A percentile compares a stretch with the other conserved stretches of the same genome.
These are phyloP conservation scores for Oligia strigilis DNA, from an alignment of 2,888 invertebrate genomes.

Conservation along the genomic window DNA sequence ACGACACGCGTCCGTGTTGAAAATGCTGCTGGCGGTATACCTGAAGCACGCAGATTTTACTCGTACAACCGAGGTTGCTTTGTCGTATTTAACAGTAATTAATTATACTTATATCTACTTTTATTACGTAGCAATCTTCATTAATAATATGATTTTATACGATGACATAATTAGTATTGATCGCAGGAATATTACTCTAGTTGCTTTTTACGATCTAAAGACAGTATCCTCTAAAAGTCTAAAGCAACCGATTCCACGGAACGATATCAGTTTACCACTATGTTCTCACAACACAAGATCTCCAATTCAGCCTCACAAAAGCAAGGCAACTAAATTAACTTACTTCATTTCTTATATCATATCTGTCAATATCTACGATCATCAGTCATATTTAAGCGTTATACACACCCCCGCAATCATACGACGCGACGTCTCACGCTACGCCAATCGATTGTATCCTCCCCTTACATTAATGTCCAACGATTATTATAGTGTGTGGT, in stretches of 20 bases:
- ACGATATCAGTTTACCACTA: neutral
- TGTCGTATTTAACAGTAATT: neutral
- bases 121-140: no score
- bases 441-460: slow-evolving; percentile 48
- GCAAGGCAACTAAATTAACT: slow-evolving; percentile 23
- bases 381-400: slow-evolving; percentile 53
- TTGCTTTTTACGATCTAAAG: neutral
- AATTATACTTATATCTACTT: neutral
- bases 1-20: neutral
- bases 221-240: no score
- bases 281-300: slow-evolving; percentile 3
- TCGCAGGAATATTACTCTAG: neutral
- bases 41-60: neutral
- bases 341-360: slow-evolving; percentile 23
- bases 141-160: no score
- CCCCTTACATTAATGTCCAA: slow-evolving; percentile 40
- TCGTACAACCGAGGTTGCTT: neutral
- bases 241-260: no score
- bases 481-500: slow-evolving; percentile 11
- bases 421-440: slow-evolving; percentile 30
- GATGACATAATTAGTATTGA: neutral
- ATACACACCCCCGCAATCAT: slow-evolving; percentile 63
- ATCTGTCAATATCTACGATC: slow-evolving; percentile 38
- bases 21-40: slow-evolving; percentile 1
- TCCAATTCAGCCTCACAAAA: neutral